phyloP scores from a whole-genome alignment of 2,797 vertebrate species.

The Myotis planiceps region DNA sequence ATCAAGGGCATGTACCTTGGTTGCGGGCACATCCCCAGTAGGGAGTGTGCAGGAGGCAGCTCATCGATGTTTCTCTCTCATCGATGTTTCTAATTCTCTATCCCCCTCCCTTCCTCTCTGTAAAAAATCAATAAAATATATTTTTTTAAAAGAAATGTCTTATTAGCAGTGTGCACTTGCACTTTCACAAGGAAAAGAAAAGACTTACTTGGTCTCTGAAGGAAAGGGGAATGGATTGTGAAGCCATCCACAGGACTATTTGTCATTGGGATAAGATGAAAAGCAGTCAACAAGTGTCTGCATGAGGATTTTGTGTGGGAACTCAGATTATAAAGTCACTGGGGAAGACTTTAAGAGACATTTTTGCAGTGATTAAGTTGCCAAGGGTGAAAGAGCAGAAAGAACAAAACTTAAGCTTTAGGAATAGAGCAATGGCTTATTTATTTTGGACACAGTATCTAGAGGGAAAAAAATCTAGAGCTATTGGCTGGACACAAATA shows the following conservation, averaged over 20 bases:
- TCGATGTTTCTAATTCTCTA: too few relatives aligned
- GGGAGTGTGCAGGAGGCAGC: too few relatives aligned
- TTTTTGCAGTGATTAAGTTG: constrained; percentile 56
- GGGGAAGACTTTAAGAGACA: constrained; percentile 65
- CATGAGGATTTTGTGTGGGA: constrained; percentile 62
- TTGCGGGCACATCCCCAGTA: too few relatives aligned
- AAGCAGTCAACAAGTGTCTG: constrained; percentile 40
- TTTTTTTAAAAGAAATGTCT: not conserved
- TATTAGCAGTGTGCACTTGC: not conserved
- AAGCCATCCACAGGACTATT: not conserved
- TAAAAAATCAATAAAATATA: too few relatives aligned
- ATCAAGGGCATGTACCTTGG: too few relatives aligned
- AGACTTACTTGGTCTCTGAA: not conserved
- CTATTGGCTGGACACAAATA: constrained; percentile 30
- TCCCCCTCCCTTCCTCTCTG: too few relatives aligned
- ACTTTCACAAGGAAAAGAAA: not conserved
- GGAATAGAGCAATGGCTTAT: constrained; percentile 32
- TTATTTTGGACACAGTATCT: constrained; percentile 70
- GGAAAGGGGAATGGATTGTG: not conserved
- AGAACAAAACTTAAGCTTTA: not conserved
- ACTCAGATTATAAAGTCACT: constrained; percentile 62
- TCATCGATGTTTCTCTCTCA: too few relatives aligned
- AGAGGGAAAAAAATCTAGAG: constrained; percentile 32
- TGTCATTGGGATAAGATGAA: constrained; percentile 53
- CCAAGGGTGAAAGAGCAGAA: constrained; percentile 70